Conservation (phyloP, 2,113 vertebrate species). For the Oenanthe oenanthe region DNA sequence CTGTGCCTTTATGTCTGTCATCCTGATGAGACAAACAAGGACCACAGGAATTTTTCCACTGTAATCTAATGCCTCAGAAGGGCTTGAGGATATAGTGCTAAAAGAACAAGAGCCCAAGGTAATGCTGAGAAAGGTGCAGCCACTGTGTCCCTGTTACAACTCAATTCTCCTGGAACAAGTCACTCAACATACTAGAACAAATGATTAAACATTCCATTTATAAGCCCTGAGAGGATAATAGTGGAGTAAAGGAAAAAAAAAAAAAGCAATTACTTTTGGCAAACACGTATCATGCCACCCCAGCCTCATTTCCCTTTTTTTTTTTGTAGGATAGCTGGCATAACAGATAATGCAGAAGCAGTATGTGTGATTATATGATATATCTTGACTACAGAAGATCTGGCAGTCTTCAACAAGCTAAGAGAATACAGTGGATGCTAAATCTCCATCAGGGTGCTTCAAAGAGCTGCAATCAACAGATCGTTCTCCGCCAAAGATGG, state of each 20-base stretch:
- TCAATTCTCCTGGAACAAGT: neutral
- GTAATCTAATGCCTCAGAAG: neutral
- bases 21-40: neutral
- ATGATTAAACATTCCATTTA: neutral
- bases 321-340: neutral
- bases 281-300: neutral
- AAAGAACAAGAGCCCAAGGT: neutral
- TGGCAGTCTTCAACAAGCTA: neutral
- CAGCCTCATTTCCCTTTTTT: neutral
- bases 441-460: neutral
- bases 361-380: neutral
- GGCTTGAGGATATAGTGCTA: neutral
- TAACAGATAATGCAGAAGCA: neutral
- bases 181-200: neutral
- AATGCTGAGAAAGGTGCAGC: neutral
- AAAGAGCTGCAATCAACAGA: neutral
- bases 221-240: neutral
- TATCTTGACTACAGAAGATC: neutral
- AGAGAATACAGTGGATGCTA: neutral
- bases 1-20: neutral
- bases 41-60: neutral
- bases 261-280: neutral
- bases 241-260: neutral
- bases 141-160: fast-evolving
- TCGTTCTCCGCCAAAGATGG: fast-evolving